Evolutionary conservation across 2,113 vertebrate species (phyloP), one percentile per base, ranked within the genome.

Genomic region (Sciurus niger): DNA sequence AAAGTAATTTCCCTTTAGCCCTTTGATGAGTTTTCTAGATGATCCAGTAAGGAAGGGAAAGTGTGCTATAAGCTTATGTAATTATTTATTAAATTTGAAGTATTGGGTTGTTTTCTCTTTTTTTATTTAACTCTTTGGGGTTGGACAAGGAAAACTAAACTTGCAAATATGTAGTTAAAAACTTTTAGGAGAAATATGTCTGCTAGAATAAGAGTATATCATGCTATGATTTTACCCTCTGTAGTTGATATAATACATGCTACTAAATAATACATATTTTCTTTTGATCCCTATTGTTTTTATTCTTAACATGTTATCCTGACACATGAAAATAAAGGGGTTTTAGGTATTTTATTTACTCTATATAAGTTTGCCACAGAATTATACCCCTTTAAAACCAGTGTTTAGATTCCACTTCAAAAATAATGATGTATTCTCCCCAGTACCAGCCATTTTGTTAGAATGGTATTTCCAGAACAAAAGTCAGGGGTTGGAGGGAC

Each of bases 401-500:
- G 72, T 95, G 34, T 91, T 96, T 93, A 6, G 55, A 53, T 90
- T 28, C 53, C 18, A 0, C 60, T 43, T 60, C 94, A 89, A 94
- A 97, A 97, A 90, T 43, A 87, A 17, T 95, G 90, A 84, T 40
- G 72, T 53, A 89, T 96, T 43, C 43, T 97, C 34, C 60, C 22
- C 67, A 85, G 94, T 14, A 30, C 43, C 48, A 86, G 77, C 97
- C 97, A 86, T 97, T 97, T 97, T 96, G 84, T 97, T 93, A 95
- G 93, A 98, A 96, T 86, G 84, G 65, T 97, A 86, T 67, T 87
- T 98, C 92, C 80, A 92, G 83, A 97, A 96, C 91, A 73, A 96
- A 97, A 58, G 55, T 20, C 20, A 18, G 55, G 55, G 55, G 18
- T 20, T 20, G 18, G 55, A 11, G 55, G 55, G 18, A 58, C 55